Evolutionary conservation across 2,888 invertebrate species (phyloP), one percentile per base, ranked within the genome.

Genomic region (Adelphocoris suturalis): DNA sequence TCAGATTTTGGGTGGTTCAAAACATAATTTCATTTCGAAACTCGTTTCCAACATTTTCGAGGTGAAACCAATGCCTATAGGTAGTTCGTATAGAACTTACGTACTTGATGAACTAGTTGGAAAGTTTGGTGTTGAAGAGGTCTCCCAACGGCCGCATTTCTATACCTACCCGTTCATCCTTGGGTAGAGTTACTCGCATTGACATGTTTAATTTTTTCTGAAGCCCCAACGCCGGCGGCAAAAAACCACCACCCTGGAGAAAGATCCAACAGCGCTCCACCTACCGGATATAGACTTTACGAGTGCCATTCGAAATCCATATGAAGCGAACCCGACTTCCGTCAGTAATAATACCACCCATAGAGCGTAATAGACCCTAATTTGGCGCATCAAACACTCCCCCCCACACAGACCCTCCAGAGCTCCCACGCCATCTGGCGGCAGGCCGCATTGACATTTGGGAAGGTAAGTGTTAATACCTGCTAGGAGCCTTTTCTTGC

Each of bases 401-500:
- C 46, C 28, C 2, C 9, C 5, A 4, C 46, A 11, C 5, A 37
- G 46, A 37, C 76, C 76, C 28, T 76, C 27, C 13, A n/a, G 16
- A 76, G n/a, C 28, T 28, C 37, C 37, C 12, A 2, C 37, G 46
- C 61, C 61, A 61, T 61, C 5, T 61, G 76, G 46, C 27, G 76
- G 76, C 28, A 28, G n/a, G 76, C 76, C 23, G 27, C 46, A 76
- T 76, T 76, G 76, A 76, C 76, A 76, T 76, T 76, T 76, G 76
- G 76, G 76, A 37, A 76, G 76, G 76, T 28, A 76, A 76, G 82
- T 82, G 82, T 82, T 82, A 28, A 55, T 84, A 84, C 84, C 84
- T 84, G 84, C 55, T 84, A 57, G 76, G 27, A 76, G 46, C 28
- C 76, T 76, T 76, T 76, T 76, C 76, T 76, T 28, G 76, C 76